These are phyloP conservation scores for Cotesia vestalis DNA, from an alignment of 1,140 invertebrate genomes.

Conservation along the genomic window DNA sequence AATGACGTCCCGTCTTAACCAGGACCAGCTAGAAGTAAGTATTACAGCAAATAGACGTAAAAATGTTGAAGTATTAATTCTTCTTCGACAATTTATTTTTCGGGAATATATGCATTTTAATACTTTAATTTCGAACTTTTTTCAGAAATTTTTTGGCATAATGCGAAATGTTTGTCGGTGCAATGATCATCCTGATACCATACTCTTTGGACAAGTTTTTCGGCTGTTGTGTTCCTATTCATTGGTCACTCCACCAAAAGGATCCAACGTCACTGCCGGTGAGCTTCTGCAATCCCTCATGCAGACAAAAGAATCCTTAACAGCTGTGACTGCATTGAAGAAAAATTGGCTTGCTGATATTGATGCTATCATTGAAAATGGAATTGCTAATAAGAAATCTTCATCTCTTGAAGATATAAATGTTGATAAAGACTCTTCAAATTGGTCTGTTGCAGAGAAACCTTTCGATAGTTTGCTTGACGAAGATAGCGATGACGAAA, in stretches of 20 bases:
- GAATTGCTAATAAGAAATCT: background rate
- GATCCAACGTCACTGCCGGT: constrained; percentile 27
- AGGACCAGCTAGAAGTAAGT: constrained; percentile 32
- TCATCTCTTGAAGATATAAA: background rate
- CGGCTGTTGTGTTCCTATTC: constrained; percentile 14
- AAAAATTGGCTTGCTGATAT: background rate
- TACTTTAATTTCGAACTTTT: too few species aligned
- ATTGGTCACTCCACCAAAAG: constrained; percentile 38
- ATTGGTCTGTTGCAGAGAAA: background rate
- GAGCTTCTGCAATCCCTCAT: constrained; percentile 31
- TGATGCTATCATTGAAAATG: constrained; percentile 7
- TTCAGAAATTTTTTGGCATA: too few species aligned
- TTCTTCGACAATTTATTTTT: too few species aligned
- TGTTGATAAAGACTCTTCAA: background rate
- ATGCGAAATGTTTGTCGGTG: too few species aligned
- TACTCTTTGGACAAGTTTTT: constrained; percentile 18
- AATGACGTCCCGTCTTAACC: constrained; percentile 32
- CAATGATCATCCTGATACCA: constrained; percentile 30
- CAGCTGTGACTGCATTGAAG: background rate
- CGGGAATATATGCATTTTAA: too few species aligned
- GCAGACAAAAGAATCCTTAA: background rate
- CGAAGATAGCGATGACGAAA: background rate
- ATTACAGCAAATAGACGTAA: background rate
- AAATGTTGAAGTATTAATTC: too few species aligned
- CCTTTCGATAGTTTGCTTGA: background rate